Evolutionary conservation across 2,888 invertebrate genomes (phyloP).

Genomic region (Cryptosula pallasiana): DNA sequence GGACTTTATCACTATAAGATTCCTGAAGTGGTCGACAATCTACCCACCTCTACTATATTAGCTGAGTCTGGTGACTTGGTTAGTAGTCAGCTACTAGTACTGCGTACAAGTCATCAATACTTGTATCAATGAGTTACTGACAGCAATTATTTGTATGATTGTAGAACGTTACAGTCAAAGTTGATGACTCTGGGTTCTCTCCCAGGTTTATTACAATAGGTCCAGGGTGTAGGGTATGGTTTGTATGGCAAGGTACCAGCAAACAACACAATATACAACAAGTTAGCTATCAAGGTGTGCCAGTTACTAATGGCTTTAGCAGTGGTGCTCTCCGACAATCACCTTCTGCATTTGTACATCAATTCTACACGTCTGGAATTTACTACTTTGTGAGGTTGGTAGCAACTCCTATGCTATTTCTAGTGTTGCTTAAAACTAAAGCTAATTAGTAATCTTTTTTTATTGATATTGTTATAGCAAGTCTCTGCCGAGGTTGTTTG

Average conservation of each 20-base stretch:
- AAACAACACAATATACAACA: slow-evolving; percentile 51
- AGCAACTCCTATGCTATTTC: background rate
- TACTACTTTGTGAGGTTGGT: slow-evolving; percentile 47
- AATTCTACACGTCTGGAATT: slow-evolving; percentile 47
- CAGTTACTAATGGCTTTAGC: slow-evolving; percentile 47
- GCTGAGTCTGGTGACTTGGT: background rate
- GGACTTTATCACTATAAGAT: slow-evolving; percentile 47
- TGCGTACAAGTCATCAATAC: too few relatives aligned
- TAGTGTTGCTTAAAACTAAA: background rate
- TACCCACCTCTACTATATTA: slow-evolving; percentile 2
- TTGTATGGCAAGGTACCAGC: slow-evolving; percentile 51
- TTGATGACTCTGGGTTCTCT: slow-evolving; percentile 51
- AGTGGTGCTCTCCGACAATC: slow-evolving; percentile 48
- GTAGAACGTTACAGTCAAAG: slow-evolving; percentile 52
- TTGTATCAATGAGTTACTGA: too few relatives aligned
- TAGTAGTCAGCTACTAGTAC: too few relatives aligned
- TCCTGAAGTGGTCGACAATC: slow-evolving; percentile 7
- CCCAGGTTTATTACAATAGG: slow-evolving; percentile 50
- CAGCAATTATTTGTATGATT: too few relatives aligned
- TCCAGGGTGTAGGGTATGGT: slow-evolving; percentile 52
- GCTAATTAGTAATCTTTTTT: background rate
- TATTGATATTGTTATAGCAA: slow-evolving; percentile 32
- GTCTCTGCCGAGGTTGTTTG: slow-evolving; percentile 45
- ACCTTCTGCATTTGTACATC: slow-evolving; percentile 52
- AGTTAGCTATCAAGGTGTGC: slow-evolving; percentile 48